These are phyloP conservation scores for Podocnemis expansa DNA, from an alignment of 2,113 vertebrate species.

Conservation along the genomic window DNA sequence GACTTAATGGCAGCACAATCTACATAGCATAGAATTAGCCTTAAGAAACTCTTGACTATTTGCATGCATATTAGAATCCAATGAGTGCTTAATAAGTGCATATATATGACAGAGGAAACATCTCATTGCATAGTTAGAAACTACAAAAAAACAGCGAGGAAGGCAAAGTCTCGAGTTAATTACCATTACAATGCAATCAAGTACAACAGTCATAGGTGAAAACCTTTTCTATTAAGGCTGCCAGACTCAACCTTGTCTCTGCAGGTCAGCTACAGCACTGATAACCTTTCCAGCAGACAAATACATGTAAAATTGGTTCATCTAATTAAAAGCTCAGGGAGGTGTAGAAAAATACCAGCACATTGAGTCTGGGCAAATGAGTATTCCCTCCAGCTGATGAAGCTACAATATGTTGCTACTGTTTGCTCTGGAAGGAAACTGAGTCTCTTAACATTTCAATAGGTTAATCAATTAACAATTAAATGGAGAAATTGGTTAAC, in stretches of 20 bases:
- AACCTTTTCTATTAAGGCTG: slow-evolving; percentile 81
- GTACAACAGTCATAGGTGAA: slow-evolving; percentile 79
- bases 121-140: slow-evolving; percentile 77
- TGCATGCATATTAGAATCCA: slow-evolving; percentile 78
- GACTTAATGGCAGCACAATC: slow-evolving; percentile 62
- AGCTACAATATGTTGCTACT: slow-evolving; percentile 76
- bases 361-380: slow-evolving; percentile 74
- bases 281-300: slow-evolving; percentile 86
- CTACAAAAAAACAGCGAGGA: slow-evolving; percentile 70
- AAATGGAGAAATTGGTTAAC: slow-evolving; percentile 89
- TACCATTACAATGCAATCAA: slow-evolving; percentile 86
- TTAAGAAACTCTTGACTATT: slow-evolving; percentile 80
- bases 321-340: slow-evolving; percentile 87
- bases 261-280: slow-evolving; percentile 81
- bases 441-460: slow-evolving; percentile 93
- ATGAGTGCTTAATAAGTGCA: slow-evolving; percentile 77
- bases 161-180: slow-evolving; percentile 80
- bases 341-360: slow-evolving; percentile 82
- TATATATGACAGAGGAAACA: slow-evolving; percentile 78
- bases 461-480: slow-evolving; percentile 92
- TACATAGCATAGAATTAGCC: slow-evolving; percentile 65
- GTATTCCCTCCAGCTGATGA: slow-evolving; percentile 77
- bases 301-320: slow-evolving; percentile 83
- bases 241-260: slow-evolving; percentile 77
- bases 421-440: slow-evolving; percentile 88